Percentiles rank a stretch among this genome's conserved stretches.
Conservation (phyloP, 2,113 vertebrate species). For the Protobothrops flavoviridis region DNA sequence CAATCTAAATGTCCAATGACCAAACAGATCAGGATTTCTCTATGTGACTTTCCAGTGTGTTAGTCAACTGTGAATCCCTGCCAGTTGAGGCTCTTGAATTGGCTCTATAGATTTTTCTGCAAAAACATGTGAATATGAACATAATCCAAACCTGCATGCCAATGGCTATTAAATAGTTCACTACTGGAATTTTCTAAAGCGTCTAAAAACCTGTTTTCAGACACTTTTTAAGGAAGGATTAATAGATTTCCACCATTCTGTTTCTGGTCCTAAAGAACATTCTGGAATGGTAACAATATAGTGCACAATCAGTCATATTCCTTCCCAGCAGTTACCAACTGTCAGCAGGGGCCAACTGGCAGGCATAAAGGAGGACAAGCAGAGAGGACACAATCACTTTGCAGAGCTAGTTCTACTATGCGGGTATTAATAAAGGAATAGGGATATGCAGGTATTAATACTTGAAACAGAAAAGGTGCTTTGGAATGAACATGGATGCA, state of each 20-base stretch:
- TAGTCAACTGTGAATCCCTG: neutral
- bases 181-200: neutral
- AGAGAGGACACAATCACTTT: neutral
- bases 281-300: neutral
- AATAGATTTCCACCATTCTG: neutral
- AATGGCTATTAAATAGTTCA: neutral
- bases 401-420: neutral
- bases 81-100: neutral
- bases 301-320: neutral
- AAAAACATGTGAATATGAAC: neutral
- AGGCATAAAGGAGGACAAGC: neutral
- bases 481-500: neutral
- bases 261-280: neutral
- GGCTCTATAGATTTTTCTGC: neutral
- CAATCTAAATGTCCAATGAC: neutral
- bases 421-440: neutral
- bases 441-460: neutral
- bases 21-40: neutral
- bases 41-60: neutral
- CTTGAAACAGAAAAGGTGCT: neutral
- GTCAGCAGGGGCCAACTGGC: neutral
- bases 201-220: neutral
- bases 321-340: neutral
- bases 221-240: neutral
- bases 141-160: neutral